phyloP scores from a whole-genome alignment of 2,797 vertebrate genomes.

The Champsocephalus esox region DNA sequence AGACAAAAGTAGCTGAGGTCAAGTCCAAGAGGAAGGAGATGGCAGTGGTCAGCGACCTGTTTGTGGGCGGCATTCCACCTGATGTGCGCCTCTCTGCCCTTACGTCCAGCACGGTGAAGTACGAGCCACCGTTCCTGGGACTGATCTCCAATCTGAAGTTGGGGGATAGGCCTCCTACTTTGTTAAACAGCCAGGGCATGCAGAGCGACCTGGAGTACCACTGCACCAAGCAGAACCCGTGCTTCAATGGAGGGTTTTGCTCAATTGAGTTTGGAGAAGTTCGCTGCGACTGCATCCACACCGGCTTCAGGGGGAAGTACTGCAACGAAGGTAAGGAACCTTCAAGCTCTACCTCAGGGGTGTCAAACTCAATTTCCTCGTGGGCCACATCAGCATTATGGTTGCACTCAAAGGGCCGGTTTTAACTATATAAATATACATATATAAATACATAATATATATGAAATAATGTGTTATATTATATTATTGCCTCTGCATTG shows the following conservation, averaged over 20 bases:
- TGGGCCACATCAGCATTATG: no score
- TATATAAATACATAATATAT: no score
- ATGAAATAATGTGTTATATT: no score
- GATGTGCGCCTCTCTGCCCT: conserved; percentile 93
- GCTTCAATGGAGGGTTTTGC: conserved; percentile 91
- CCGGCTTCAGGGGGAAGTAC: conserved; percentile 92
- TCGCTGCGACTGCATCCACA: conserved; percentile 92
- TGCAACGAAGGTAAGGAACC: conserved; percentile 92
- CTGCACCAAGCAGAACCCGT: conserved; percentile 91
- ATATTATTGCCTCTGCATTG: no score
- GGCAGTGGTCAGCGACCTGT: conserved; percentile 94
- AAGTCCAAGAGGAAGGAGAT: conserved; percentile 94
- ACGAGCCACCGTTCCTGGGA: conserved; percentile 92
- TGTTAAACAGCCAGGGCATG: conserved; percentile 93
- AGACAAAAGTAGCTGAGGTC: conserved; percentile 90
- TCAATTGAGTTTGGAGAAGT: conserved; percentile 89
- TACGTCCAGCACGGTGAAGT: conserved; percentile 94
- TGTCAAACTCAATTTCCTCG: no score
- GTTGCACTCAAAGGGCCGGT: no score
- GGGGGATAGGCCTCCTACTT: conserved; percentile 89
- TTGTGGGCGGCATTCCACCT: conserved; percentile 94
- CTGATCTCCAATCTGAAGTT: conserved; percentile 93
- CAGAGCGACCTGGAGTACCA: conserved; percentile 88
- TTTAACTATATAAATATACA: no score
- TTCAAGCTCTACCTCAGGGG: background rate